Conservation (phyloP, 2,888 invertebrate species). For the Nymphalis urticae region DNA sequence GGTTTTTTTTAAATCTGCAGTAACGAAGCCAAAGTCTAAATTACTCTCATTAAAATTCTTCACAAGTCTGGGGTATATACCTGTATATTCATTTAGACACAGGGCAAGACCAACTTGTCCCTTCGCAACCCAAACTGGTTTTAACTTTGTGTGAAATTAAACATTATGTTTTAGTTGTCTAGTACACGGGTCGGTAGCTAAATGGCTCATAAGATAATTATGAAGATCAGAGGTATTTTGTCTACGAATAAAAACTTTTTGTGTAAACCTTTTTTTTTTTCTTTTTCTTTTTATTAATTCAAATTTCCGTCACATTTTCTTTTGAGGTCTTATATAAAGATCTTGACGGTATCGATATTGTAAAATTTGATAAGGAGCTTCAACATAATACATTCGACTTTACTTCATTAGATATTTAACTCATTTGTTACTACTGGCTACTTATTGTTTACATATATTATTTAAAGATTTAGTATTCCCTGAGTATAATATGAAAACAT, state of each 20-base stretch:
- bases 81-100: not conserved
- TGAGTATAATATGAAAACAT: no score
- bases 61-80: not conserved
- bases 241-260: not conserved
- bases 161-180: constrained; percentile 16
- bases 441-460: no score
- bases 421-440: no score
- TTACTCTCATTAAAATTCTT: not conserved
- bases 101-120: constrained; percentile 5
- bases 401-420: no score
- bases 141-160: constrained; percentile 21
- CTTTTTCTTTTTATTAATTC: not conserved
- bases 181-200: constrained; percentile 12
- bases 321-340: no score
- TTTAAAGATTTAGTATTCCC: no score
- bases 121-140: constrained; percentile 3
- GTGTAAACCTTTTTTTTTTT: not conserved
- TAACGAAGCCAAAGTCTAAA: not conserved
- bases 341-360: no score
- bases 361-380: no score
- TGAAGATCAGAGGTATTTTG: not conserved
- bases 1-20: not conserved
- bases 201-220: constrained; percentile 10
- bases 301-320: no score
- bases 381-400: no score